These are phyloP conservation scores for Ammodytes marinus DNA, from an alignment of 2,113 vertebrate species.

Conservation along the genomic window DNA sequence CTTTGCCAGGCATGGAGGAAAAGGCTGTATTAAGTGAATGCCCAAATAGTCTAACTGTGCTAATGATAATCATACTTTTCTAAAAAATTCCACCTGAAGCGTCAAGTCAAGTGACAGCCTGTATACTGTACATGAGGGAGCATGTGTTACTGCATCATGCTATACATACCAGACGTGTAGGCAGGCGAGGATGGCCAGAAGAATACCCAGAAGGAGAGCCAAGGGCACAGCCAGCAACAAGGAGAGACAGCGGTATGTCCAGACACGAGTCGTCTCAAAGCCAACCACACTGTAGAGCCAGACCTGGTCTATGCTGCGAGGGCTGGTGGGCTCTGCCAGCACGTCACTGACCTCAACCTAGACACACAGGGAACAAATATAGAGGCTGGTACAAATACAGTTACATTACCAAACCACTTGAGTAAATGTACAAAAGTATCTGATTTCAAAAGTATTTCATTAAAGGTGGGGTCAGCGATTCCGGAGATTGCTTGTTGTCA, in stretches of 20 bases:
- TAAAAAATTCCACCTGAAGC: too few relatives aligned
- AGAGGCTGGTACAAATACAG: neutral
- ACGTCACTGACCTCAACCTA: conserved; percentile 87
- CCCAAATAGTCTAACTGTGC: too few relatives aligned
- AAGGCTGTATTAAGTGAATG: too few relatives aligned
- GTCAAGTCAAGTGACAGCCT: neutral
- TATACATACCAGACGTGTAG: conserved; percentile 87
- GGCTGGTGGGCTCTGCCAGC: conserved; percentile 79
- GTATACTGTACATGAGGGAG: neutral
- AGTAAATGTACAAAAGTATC: too few relatives aligned
- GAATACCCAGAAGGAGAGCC: conserved; percentile 81
- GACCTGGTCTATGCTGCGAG: conserved; percentile 81
- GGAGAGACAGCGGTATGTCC: conserved; percentile 85
- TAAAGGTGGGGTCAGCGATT: too few relatives aligned
- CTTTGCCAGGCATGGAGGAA: too few relatives aligned
- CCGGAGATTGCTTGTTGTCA: too few relatives aligned
- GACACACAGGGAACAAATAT: neutral
- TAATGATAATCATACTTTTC: too few relatives aligned
- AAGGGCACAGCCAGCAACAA: conserved; percentile 84
- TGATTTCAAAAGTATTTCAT: too few relatives aligned
- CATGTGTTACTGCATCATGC: neutral
- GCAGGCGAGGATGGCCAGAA: conserved; percentile 83
- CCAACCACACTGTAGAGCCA: conserved; percentile 83
- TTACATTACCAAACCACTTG: too few relatives aligned
- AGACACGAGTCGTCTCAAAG: conserved; percentile 83